A percentile compares a stretch with the other conserved stretches of the same genome.
These are phyloP conservation scores for Melikaiella ostensackeni DNA, from an alignment of 2,888 invertebrate species.

Conservation along the genomic window DNA sequence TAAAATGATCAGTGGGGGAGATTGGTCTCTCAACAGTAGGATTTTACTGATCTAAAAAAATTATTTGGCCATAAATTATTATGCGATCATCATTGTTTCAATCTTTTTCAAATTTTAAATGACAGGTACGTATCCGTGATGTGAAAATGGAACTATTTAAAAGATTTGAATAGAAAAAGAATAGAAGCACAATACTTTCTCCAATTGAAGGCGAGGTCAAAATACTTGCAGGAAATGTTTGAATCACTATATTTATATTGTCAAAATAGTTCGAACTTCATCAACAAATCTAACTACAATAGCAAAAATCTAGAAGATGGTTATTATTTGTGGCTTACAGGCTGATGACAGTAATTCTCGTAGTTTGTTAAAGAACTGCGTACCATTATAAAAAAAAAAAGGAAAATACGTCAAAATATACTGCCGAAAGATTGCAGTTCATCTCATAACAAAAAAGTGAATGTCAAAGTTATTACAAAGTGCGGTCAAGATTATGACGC, in stretches of 20 bases:
- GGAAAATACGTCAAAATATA: conserved; percentile 1
- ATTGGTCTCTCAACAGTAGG: too few relatives aligned
- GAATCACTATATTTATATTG: neutral
- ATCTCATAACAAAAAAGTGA: conserved; percentile 17
- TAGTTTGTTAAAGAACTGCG: conserved; percentile 20
- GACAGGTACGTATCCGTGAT: neutral
- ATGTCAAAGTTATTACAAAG: neutral
- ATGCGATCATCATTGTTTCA: too few relatives aligned
- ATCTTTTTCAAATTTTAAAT: neutral
- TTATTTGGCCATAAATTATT: too few relatives aligned
- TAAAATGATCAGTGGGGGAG: too few relatives aligned
- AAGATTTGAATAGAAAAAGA: neutral
- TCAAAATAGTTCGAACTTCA: neutral
- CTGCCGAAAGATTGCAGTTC: neutral
- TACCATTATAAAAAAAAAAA: neutral
- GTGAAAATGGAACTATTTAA: neutral
- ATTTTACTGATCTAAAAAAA: too few relatives aligned
- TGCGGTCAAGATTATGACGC: neutral
- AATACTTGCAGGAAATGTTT: neutral
- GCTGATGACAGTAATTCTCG: conserved; percentile 26
- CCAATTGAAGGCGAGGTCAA: neutral
- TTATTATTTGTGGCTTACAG: conserved; percentile 31
- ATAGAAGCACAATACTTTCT: conserved; percentile 5
- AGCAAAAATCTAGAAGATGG: conserved; percentile 18
- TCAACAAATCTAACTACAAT: conserved; percentile 12